Percentiles rank a stretch among this genome's conserved stretches.
Conservation (phyloP, 2,888 invertebrate species). For the Nudaria mundana region DNA sequence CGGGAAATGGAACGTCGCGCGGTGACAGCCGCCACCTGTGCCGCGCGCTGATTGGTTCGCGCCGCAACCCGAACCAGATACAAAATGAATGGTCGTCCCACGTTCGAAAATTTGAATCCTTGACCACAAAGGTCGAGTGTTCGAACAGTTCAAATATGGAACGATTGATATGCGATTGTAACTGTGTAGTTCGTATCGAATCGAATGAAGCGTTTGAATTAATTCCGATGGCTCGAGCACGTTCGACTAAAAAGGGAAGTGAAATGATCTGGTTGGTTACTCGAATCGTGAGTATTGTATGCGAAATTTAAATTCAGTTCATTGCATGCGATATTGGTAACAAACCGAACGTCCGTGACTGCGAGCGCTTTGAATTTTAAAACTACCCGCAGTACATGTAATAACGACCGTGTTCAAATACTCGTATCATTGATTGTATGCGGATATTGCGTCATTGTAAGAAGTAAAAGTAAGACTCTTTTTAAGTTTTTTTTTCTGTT, state of each 20-base stretch:
- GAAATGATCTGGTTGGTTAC: slow-evolving; percentile 37
- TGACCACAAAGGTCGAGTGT: slow-evolving; percentile 54
- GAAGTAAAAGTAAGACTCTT: no score
- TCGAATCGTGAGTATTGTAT: slow-evolving; percentile 37
- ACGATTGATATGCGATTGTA: slow-evolving; percentile 57
- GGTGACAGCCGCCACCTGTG: slow-evolving; percentile 70
- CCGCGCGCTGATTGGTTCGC: slow-evolving; percentile 44
- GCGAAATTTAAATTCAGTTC: slow-evolving; percentile 63
- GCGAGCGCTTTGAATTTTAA: slow-evolving; percentile 63
- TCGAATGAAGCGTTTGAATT: slow-evolving; percentile 48
- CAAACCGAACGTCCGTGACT: slow-evolving; percentile 53
- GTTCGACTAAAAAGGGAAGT: slow-evolving; percentile 46
- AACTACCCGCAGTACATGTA: slow-evolving; percentile 40
- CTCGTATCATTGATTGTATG: slow-evolving; percentile 45
- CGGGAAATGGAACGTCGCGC: slow-evolving; percentile 69
- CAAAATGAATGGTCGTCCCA: slow-evolving; percentile 50
- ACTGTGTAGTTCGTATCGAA: slow-evolving; percentile 41
- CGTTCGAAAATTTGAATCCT: slow-evolving; percentile 46
- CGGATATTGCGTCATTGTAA: slow-evolving; percentile 23
- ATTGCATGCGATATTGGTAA: slow-evolving; percentile 60
- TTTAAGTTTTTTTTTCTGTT: no score
- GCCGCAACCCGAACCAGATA: slow-evolving; percentile 43
- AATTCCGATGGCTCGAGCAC: slow-evolving; percentile 50
- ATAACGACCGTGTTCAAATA: slow-evolving; percentile 42
- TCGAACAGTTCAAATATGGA: slow-evolving; percentile 50